phyloP scores from a whole-genome alignment of 2,888 invertebrate genomes.

The Coleophora flavipennella region DNA sequence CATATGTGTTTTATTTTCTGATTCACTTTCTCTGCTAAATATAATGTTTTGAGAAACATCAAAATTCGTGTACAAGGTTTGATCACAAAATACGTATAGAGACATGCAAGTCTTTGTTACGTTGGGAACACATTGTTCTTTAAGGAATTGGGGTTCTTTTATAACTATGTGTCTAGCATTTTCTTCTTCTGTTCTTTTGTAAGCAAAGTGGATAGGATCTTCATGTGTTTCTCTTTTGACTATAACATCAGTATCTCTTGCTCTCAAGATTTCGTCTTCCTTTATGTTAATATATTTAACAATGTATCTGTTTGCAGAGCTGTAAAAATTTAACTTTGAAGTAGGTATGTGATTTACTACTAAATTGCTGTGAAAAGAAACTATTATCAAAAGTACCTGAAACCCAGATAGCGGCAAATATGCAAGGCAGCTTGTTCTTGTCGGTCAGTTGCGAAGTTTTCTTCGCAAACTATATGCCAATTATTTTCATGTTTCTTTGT shows the following conservation, averaged over 20 bases:
- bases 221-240: constrained; percentile 29
- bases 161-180: constrained; percentile 34
- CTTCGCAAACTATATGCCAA: constrained; percentile 79
- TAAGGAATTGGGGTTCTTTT: constrained; percentile 46
- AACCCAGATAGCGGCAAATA: constrained; percentile 79
- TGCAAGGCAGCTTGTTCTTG: constrained; percentile 65
- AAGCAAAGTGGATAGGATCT: constrained; percentile 42
- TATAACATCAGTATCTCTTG: constrained; percentile 24
- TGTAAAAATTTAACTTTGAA: constrained; percentile 31
- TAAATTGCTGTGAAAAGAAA: neutral
- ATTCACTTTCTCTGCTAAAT: constrained; percentile 24
- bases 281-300: constrained; percentile 53
- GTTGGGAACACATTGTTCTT: constrained; percentile 58
- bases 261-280: constrained; percentile 28
- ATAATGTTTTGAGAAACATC: constrained; percentile 32
- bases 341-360: neutral
- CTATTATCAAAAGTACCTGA: constrained; percentile 66
- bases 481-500: constrained; percentile 72
- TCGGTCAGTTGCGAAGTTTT: constrained; percentile 48
- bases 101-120: constrained; percentile 66
- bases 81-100: constrained; percentile 68
- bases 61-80: constrained; percentile 48
- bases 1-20: constrained; percentile 19
- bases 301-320: constrained; percentile 47
- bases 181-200: constrained; percentile 26